Percentiles rank a stretch among this genome's conserved stretches.
phyloP scores from a whole-genome alignment of 2,113 vertebrate species.

The Prunella fulvescens region DNA sequence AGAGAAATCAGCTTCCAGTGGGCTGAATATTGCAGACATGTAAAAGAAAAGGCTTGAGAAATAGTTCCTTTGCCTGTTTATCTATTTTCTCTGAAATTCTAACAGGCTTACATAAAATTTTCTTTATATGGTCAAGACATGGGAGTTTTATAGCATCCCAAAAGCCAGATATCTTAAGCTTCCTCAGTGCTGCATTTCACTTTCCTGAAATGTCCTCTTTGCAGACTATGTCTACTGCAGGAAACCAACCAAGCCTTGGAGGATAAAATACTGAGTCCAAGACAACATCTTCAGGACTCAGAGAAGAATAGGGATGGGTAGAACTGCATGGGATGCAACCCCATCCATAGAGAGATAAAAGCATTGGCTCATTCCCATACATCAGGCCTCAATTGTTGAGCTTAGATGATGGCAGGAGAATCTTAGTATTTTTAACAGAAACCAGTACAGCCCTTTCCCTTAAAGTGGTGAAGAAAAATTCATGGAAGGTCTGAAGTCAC shows the following conservation, averaged over 20 bases:
- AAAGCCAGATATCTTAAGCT: neutral
- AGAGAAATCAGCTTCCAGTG: neutral
- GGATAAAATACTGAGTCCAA: neutral
- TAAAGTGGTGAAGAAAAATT: neutral
- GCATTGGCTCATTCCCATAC: neutral
- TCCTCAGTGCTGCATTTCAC: neutral
- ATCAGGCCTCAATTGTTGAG: neutral
- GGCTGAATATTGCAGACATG: neutral
- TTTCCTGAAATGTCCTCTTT: neutral
- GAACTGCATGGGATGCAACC: neutral
- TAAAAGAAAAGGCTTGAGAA: neutral
- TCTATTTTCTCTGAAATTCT: neutral
- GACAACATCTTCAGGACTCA: neutral
- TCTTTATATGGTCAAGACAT: neutral
- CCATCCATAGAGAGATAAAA: neutral
- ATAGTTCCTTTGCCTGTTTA: neutral
- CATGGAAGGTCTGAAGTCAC: neutral
- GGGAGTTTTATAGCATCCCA: neutral
- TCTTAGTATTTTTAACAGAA: neutral
- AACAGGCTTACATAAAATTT: neutral
- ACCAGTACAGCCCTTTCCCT: neutral
- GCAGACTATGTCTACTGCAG: neutral
- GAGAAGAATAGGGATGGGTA: neutral
- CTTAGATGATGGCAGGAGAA: neutral
- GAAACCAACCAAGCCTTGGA: neutral